These are phyloP conservation scores for Solea solea DNA, from an alignment of 2,113 vertebrate species.

Conservation along the genomic window DNA sequence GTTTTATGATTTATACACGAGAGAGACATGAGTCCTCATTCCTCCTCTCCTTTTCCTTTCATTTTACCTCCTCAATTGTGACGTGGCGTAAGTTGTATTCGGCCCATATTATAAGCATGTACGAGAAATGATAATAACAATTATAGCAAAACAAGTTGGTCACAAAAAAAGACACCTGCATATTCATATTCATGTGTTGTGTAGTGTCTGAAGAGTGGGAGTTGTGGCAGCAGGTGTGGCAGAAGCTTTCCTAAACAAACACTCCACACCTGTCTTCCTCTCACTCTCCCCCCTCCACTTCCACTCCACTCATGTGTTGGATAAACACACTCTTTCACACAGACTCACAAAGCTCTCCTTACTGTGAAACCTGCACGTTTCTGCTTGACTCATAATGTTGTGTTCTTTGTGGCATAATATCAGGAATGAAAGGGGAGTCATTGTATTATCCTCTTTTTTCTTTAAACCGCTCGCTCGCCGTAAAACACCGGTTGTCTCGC, in stretches of 20 bases:
- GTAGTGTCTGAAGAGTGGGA: slow-evolving; percentile 4
- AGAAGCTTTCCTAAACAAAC: slow-evolving; percentile 58
- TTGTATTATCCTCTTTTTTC: slow-evolving; percentile 5
- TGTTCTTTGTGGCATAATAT: not conserved
- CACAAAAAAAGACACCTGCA: too few species aligned
- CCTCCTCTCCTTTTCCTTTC: too few species aligned
- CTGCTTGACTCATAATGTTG: not conserved
- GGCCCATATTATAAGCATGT: too few species aligned
- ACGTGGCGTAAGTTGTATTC: too few species aligned
- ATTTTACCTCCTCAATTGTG: too few species aligned
- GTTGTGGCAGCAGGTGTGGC: slow-evolving; percentile 57
- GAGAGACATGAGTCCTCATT: too few species aligned
- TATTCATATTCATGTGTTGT: too few species aligned
- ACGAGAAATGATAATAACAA: too few species aligned
- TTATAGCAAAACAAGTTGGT: too few species aligned
- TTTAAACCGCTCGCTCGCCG: not conserved
- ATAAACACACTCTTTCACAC: slow-evolving; percentile 35
- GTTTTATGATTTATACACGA: too few species aligned
- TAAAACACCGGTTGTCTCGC: not conserved
- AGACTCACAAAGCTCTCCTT: slow-evolving; percentile 15
- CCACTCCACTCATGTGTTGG: not conserved
- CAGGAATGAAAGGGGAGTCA: slow-evolving; percentile 13
- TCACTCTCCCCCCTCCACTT: not conserved
- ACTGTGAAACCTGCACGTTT: not conserved
- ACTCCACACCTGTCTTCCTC: slow-evolving; percentile 57